These are phyloP conservation scores for Germaria angustata DNA, from an alignment of 2,888 invertebrate genomes.

Conservation along the genomic window DNA sequence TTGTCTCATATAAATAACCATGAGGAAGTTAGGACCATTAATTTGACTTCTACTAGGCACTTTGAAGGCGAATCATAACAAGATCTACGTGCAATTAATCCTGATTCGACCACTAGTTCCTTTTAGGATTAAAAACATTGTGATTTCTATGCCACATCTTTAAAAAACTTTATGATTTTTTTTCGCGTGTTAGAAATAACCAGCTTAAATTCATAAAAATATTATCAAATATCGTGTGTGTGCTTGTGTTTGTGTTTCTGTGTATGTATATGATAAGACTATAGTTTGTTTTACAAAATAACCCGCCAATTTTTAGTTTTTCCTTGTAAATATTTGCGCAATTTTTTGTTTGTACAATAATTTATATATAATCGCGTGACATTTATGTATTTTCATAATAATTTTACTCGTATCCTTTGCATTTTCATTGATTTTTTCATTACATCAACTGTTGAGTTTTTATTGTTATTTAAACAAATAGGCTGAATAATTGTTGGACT, in stretches of 20 bases:
- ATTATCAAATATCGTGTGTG: not conserved
- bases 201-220: not conserved
- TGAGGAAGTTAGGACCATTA: no score
- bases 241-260: no score
- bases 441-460: slow-evolving; percentile 32
- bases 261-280: not conserved
- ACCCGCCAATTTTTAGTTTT: slow-evolving; percentile 7
- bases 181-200: not conserved
- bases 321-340: slow-evolving; percentile 47
- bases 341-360: slow-evolving; percentile 45
- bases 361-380: slow-evolving; percentile 57
- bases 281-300: slow-evolving; percentile 5
- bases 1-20: no score
- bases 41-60: no score
- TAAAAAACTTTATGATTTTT: no score
- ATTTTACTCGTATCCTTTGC: slow-evolving; percentile 40
- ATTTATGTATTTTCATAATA: slow-evolving; percentile 34
- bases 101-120: no score
- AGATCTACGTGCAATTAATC: no score
- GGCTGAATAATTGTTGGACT: not conserved
- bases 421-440: slow-evolving; percentile 56
- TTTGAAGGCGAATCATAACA: no score
- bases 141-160: no score
- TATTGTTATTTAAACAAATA: not conserved
- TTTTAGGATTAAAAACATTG: no score